Evolutionary conservation across 2,888 invertebrate genomes (phyloP).

Genomic region (Globia sparganii): DNA sequence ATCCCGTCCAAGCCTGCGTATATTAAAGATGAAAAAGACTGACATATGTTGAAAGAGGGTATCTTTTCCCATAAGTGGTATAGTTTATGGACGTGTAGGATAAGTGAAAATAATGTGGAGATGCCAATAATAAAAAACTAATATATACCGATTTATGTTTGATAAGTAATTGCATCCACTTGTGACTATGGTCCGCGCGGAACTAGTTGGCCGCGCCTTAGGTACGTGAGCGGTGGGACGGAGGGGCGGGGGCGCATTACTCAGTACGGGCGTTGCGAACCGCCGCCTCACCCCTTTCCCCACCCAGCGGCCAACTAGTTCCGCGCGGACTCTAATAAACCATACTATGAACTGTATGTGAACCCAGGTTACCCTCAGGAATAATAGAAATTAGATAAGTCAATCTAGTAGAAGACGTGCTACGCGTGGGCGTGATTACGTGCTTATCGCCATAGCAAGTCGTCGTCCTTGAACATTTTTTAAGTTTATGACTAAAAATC

Average conservation of each 20-base stretch:
- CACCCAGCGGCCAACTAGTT: too few relatives aligned
- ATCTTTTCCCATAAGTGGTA: neutral
- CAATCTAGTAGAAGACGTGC: neutral
- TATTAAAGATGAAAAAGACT: neutral
- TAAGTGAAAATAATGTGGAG: neutral
- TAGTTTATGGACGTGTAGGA: neutral
- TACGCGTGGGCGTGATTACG: too few relatives aligned
- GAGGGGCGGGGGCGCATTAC: too few relatives aligned
- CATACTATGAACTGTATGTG: too few relatives aligned
- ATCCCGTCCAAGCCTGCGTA: neutral
- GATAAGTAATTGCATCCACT: neutral
- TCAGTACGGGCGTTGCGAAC: too few relatives aligned
- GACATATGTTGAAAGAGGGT: neutral
- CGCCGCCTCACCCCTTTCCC: too few relatives aligned
- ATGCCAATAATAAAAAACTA: neutral
- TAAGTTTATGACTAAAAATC: neutral
- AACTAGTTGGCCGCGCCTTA: too few relatives aligned
- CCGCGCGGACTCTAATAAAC: too few relatives aligned
- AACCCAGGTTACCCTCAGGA: neutral
- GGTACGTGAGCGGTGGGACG: too few relatives aligned
- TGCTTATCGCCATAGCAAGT: constrained; percentile 8
- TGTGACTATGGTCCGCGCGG: too few relatives aligned
- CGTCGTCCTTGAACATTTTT: constrained; percentile 19
- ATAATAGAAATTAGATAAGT: neutral
- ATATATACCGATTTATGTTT: neutral